These are phyloP conservation scores for Caenorhabditis sinica DNA, from an alignment of 2,888 invertebrate genomes.

Conservation along the genomic window DNA sequence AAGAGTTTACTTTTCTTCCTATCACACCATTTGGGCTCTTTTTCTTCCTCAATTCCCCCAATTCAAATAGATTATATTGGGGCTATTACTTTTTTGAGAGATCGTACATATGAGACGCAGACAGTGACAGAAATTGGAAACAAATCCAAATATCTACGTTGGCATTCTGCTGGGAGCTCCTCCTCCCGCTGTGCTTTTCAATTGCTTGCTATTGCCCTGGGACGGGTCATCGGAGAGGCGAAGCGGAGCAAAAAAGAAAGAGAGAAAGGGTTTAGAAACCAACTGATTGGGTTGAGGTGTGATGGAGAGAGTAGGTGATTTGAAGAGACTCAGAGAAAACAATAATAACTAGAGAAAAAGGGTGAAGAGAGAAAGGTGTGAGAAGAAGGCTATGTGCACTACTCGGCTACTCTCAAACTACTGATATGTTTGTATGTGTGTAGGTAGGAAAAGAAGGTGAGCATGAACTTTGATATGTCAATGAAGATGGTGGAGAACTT, in stretches of 20 bases:
- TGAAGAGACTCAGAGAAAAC: conserved; percentile 33
- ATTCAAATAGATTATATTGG: conserved; percentile 40
- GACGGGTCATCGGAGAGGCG: conserved; percentile 30
- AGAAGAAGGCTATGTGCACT: conserved; percentile 17
- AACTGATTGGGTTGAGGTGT: conserved; percentile 11
- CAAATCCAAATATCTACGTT: conserved; percentile 10
- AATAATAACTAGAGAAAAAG: background rate
- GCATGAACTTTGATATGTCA: background rate
- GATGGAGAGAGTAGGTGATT: conserved; percentile 28
- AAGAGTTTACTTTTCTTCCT: conserved; percentile 37
- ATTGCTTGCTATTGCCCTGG: too few relatives aligned
- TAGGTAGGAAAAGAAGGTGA: conserved; percentile 12
- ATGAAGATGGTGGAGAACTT: background rate
- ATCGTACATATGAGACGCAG: conserved; percentile 17
- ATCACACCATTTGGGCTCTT: background rate
- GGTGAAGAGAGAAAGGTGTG: conserved; percentile 18
- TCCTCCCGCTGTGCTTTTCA: background rate
- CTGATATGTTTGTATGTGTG: conserved; percentile 39
- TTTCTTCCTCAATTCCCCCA: background rate
- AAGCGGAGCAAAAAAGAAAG: conserved; percentile 13
- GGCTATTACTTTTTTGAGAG: background rate
- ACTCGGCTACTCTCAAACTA: background rate
- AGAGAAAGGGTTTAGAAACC: conserved; percentile 8
- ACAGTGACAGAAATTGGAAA: conserved; percentile 17
- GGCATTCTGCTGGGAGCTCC: conserved; percentile 13